These are phyloP conservation scores for Drosophila melanica DNA, from an alignment of 1,140 invertebrate genomes.

Conservation along the genomic window DNA sequence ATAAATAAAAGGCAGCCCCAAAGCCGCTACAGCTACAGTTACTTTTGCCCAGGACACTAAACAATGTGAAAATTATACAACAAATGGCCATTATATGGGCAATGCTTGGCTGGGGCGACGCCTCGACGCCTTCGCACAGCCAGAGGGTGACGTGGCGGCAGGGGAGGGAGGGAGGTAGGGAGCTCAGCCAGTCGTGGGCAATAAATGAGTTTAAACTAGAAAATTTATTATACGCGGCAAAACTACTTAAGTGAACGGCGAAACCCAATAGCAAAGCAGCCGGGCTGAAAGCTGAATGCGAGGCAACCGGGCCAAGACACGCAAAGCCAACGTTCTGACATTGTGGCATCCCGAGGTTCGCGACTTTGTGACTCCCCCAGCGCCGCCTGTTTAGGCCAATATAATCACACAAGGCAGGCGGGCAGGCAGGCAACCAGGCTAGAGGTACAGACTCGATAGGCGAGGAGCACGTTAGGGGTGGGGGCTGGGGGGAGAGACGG, in stretches of 20 bases:
- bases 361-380: constrained; percentile 23
- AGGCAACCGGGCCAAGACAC: constrained; percentile 42
- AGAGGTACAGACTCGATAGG: constrained; percentile 12
- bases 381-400: constrained; percentile 68
- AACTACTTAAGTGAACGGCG: constrained; percentile 69
- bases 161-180: neutral
- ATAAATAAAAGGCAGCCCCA: constrained; percentile 62
- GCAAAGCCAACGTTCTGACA: constrained; percentile 61
- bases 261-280: neutral
- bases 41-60: constrained; percentile 61
- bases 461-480: neutral
- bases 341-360: constrained; percentile 37
- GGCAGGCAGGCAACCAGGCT: neutral
- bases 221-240: constrained; percentile 80
- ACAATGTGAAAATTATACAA: constrained; percentile 82
- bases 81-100: constrained; percentile 70
- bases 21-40: constrained; percentile 34
- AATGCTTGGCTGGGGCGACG: constrained; percentile 23
- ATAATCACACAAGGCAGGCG: constrained; percentile 63
- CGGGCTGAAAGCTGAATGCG: no score
- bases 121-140: constrained; percentile 7
- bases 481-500: constrained; percentile 16
- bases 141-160: neutral
- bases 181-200: constrained; percentile 46
- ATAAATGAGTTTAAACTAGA: constrained; percentile 82